Evolutionary conservation across 2,113 vertebrate genomes (phyloP).

Genomic region (Eublepharis macularius): DNA sequence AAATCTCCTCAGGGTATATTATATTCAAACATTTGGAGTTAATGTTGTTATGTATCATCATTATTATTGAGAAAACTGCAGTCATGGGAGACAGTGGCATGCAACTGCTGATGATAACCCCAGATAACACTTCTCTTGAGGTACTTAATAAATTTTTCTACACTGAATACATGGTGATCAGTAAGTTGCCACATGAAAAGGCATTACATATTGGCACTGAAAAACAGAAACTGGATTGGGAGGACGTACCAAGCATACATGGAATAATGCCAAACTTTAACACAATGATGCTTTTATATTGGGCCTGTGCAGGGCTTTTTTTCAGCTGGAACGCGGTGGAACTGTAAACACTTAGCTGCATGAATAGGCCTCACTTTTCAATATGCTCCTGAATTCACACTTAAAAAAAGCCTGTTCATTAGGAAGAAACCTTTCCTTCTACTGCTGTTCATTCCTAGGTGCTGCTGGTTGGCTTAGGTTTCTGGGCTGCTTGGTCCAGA

Average conservation of each 20-base stretch:
- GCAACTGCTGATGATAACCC: neutral
- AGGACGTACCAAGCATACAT: neutral
- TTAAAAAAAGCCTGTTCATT: no score
- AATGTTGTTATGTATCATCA: neutral
- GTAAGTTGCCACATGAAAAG: neutral
- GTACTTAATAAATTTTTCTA: neutral
- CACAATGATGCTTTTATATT: neutral
- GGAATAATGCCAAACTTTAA: neutral
- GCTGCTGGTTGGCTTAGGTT: no score
- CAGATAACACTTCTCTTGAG: neutral
- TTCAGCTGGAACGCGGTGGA: no score
- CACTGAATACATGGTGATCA: neutral
- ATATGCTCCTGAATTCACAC: no score
- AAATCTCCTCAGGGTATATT: neutral
- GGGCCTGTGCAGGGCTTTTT: no score
- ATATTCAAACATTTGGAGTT: neutral
- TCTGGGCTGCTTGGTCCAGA: no score
- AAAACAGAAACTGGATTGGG: neutral
- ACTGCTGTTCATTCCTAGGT: no score
- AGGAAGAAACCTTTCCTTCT: no score
- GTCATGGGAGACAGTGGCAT: neutral
- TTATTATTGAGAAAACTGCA: neutral
- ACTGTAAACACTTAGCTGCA: no score
- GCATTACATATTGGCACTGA: neutral
- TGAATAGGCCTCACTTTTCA: no score